These are phyloP conservation scores for Drosophila asahinai DNA, from an alignment of 1,140 invertebrate genomes.

Conservation along the genomic window DNA sequence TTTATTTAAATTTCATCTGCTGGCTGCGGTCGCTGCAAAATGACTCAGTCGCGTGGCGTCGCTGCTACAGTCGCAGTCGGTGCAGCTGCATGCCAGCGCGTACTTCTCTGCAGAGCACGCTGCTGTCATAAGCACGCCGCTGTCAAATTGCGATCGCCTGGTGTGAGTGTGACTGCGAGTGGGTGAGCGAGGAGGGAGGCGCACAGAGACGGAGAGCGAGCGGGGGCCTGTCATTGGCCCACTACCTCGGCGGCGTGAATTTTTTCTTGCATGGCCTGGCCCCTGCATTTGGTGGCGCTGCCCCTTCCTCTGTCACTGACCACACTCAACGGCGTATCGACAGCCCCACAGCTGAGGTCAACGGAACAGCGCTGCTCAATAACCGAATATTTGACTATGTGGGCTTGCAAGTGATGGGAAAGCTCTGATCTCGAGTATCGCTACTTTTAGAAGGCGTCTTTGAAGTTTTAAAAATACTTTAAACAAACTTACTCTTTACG, in stretches of 20 bases:
- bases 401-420: too few species aligned
- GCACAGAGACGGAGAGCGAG: not conserved
- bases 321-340: constrained; percentile 68
- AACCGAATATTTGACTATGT: not conserved
- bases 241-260: constrained; percentile 17
- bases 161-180: constrained; percentile 7
- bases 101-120: constrained; percentile 35
- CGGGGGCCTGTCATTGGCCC: constrained; percentile 39
- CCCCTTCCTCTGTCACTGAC: constrained; percentile 62
- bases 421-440: too few species aligned
- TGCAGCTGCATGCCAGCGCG: constrained; percentile 43
- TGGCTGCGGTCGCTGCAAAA: constrained; percentile 40
- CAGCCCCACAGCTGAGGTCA: constrained; percentile 39
- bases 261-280: constrained; percentile 53
- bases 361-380: not conserved
- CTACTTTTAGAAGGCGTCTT: too few species aligned
- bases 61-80: constrained; percentile 20
- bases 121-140: constrained; percentile 50
- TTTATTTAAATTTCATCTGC: constrained; percentile 55
- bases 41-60: constrained; percentile 72
- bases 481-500: too few species aligned
- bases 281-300: constrained; percentile 18
- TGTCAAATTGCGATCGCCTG: constrained; percentile 36
- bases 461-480: too few species aligned
- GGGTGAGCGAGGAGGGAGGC: not conserved